Percentiles rank a stretch among this genome's conserved stretches.
Evolutionary conservation across 2,797 vertebrate species (phyloP).

Genomic region (Agapornis canus): DNA sequence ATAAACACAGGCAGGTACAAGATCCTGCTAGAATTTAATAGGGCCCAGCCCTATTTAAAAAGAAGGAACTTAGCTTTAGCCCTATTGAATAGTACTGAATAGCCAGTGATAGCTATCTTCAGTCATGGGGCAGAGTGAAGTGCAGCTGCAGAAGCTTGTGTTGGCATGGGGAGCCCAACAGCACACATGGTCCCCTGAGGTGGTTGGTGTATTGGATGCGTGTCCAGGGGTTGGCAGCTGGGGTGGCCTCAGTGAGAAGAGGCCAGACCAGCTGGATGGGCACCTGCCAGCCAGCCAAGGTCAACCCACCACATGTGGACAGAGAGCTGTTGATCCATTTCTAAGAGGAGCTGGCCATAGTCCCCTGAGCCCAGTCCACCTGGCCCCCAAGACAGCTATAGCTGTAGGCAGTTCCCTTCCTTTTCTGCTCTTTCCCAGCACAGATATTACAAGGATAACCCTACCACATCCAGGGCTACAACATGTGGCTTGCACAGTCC

Average conservation of each 20-base stretch:
- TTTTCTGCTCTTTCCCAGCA: background rate
- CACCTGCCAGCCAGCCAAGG: background rate
- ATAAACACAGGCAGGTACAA: background rate
- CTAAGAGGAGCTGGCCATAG: background rate
- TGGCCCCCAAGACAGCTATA: background rate
- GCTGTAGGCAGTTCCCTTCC: background rate
- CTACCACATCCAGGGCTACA: background rate
- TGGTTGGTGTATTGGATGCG: accelerated
- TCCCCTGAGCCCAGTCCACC: background rate
- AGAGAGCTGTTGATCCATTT: background rate
- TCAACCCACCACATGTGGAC: background rate
- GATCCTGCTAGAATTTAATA: background rate
- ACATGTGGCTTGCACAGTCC: background rate
- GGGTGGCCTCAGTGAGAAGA: background rate
- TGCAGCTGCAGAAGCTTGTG: background rate
- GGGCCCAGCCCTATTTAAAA: background rate
- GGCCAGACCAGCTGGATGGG: background rate
- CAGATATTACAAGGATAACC: background rate
- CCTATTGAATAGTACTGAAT: no score
- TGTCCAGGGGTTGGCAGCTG: background rate
- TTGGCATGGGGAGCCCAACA: background rate
- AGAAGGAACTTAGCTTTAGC: background rate
- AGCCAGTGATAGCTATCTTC: no score
- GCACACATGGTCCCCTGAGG: background rate
- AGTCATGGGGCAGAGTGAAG: accelerated